Percentiles rank a stretch among this genome's conserved stretches.
Evolutionary conservation across 1,140 invertebrate species (phyloP).

Genomic region (Monochamus saltuarius): DNA sequence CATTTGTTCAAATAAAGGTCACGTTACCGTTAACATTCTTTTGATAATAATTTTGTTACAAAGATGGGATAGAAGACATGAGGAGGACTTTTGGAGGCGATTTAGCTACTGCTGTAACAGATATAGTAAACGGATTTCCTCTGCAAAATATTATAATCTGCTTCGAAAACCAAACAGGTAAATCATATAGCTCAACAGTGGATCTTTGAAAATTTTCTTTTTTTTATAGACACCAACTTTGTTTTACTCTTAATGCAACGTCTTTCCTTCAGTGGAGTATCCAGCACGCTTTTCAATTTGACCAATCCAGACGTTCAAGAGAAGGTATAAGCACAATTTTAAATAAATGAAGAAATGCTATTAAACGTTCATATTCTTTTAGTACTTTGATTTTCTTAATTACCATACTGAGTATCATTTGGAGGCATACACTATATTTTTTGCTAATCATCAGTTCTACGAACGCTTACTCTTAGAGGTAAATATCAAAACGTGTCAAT

Average conservation of each 20-base stretch:
- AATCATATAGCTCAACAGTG: not conserved
- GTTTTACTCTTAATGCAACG: conserved; percentile 10
- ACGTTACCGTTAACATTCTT: no score
- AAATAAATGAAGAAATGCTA: not conserved
- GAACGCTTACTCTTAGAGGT: conserved; percentile 38
- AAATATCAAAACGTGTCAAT: conserved; percentile 18
- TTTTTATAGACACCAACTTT: conserved; percentile 25
- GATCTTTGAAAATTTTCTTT: conserved; percentile 1
- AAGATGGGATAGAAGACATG: conserved; percentile 24
- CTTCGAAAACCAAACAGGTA: conserved; percentile 31
- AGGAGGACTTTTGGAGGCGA: conserved; percentile 29
- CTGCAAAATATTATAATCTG: conserved; percentile 27
- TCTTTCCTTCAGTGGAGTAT: conserved; percentile 19
- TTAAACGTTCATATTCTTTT: conserved; percentile 9
- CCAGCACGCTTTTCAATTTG: conserved; percentile 30
- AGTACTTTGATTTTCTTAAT: conserved; percentile 35
- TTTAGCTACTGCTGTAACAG: conserved; percentile 29
- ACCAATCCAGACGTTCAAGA: conserved; percentile 31
- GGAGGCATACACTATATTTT: conserved; percentile 28
- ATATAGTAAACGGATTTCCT: conserved; percentile 32
- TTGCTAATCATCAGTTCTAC: conserved; percentile 30
- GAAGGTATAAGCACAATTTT: conserved; percentile 24
- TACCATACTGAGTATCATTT: conserved; percentile 30
- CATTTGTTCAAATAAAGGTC: no score
- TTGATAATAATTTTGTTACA: conserved; percentile 12